Evolutionary conservation across 1,140 invertebrate species (phyloP), one percentile per base, ranked within the genome.

Genomic region (Danaus plexippus): DNA sequence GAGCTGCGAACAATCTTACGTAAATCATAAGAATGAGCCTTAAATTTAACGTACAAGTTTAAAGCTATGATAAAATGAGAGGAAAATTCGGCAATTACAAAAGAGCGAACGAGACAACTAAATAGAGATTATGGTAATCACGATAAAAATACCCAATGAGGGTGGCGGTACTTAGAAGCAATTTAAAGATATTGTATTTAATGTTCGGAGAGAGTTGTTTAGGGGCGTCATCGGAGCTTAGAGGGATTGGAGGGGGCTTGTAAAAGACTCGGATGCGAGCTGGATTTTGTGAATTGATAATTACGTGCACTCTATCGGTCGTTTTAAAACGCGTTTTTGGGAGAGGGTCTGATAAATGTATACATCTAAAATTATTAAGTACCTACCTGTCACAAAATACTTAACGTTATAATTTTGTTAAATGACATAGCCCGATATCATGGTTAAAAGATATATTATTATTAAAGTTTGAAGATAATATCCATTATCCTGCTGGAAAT

Each of bases 181-280:
- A 85, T 85, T 85, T 85, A 77, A 80, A 82, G 81, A 81, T 85
- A 82, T 83, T 82, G 79, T 81, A 81, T 80, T 85, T 85, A 85
- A 85, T 80, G 79, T 77, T 70, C 62, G 73, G 53, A 72, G 75
- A 76, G 73, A 72, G 71, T 70, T 67, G 61, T 73, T 74, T 66
- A 62, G 68, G 72, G 71, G 71, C 63, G 67, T 72, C 64, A 63
- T 68, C 63, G 66, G 64, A 57, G 64, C 53, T 69, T 65, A 69
- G 73, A 66, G 69, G 66, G 67, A 62, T 65, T 56, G 55, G 71
- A 65, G 66, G 62, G 63, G 59, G 56, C 54, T 49, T 61, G 59
- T 67, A 66, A 75, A 70, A 67, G 62, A 68, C 59, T 70, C 67
- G 63, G 71, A 68, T 66, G 68, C 56, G 69, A 73, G 63, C 67